Evolutionary conservation across 2,113 vertebrate species (phyloP), one percentile per base, ranked within the genome.

Genomic region (Cardinalis cardinalis): DNA sequence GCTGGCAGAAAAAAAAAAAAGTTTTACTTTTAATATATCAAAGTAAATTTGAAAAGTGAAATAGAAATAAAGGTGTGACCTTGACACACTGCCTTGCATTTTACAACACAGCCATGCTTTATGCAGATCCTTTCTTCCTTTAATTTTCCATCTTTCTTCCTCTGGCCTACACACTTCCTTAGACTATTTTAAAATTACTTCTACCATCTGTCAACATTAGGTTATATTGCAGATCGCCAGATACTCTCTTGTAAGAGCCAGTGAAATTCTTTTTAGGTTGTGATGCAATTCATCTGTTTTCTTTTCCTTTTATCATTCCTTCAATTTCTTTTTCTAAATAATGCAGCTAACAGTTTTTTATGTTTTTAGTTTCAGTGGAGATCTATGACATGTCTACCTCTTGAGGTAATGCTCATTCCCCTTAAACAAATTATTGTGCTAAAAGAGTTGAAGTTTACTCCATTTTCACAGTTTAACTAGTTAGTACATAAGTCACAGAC

Each of bases 171-270:
- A 88, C 26, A 81, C n/a, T 92, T 88, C 53, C 68, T 83, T 38
- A 61, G 31, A 77, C 24, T 88, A 75, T 63, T 95, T 87, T 60
- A 91, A 90, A 93, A 90, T 83, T 48, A 84, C 31, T 87, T 61
- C 73, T 84, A 83, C 70, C 23, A 86, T 91, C 68, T 95, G 73
- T 88, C 83, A 94, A 46, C 70, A 77, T 36, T 73, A 63, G n/a
- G 36, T 83, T 91, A 55, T 4, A 74, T 6, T 65, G 43, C 24
- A 87, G 14, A 10, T 88, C 25, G 34, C 14, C 31, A 76, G 43
- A 79, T 41, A 74, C 7, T 55, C 28, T 73, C 9, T 44, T 82
- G 23, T 41, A 66, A 81, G 18, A 86, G 20, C 34, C 46, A 76
- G 52, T 41, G 31, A 85, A 93, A 74, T 80, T 85, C 12, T 44